Conservation (phyloP, 2,888 invertebrate genomes). For the Pyrrhia umbra region DNA sequence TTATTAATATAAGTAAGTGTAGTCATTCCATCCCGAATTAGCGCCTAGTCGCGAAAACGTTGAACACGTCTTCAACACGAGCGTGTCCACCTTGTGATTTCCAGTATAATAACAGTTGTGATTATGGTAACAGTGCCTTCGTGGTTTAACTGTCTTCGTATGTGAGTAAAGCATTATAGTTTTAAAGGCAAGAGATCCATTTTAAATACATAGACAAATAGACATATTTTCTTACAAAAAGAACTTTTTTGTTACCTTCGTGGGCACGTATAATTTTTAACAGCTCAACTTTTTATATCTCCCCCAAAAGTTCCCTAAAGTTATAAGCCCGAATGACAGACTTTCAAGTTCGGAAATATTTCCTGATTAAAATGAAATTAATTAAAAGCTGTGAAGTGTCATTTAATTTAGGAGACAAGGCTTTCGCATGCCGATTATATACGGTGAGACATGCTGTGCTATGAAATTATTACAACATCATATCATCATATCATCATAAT, state of each 20-base stretch:
- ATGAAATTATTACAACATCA: no score
- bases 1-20: background rate
- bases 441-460: no score
- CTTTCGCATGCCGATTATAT: no score
- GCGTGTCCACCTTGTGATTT: background rate
- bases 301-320: background rate
- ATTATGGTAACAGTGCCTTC: background rate
- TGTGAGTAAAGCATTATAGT: constrained; percentile 15
- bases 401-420: constrained; percentile 23
- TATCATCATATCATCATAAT: no score
- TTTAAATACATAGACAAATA: no score
- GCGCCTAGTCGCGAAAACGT: constrained; percentile 22
- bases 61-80: background rate
- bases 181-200: no score
- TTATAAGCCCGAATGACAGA: constrained; percentile 5
- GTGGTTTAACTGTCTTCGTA: constrained; percentile 8
- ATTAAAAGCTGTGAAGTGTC: constrained; percentile 12
- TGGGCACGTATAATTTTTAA: no score
- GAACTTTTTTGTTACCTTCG: no score
- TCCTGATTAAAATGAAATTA: background rate
- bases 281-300: background rate
- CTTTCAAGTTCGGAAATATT: background rate
- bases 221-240: no score
- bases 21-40: constrained; percentile 12
- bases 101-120: background rate